Conservation (phyloP, 2,888 invertebrate species). For the Nipponacmea schrenckii region DNA sequence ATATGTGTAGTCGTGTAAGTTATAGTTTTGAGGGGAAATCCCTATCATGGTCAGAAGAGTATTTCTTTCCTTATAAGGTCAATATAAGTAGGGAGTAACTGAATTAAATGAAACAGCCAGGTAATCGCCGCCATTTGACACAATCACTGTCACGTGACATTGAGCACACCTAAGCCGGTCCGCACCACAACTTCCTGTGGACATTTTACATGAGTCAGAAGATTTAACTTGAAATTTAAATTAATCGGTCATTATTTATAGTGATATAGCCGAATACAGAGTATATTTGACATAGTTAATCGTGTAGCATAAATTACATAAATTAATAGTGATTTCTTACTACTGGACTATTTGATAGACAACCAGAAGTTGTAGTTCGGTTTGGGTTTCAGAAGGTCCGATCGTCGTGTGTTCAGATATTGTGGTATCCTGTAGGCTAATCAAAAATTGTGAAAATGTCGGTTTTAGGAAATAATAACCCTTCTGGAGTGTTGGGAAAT, state of each 20-base stretch:
- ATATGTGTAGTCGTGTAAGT: too few relatives aligned
- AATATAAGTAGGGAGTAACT: conserved; percentile 19
- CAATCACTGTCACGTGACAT: conserved; percentile 25
- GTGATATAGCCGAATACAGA: not conserved
- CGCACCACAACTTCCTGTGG: conserved; percentile 20
- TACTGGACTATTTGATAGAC: too few relatives aligned
- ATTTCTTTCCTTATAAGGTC: conserved; percentile 15
- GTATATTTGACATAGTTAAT: too few relatives aligned
- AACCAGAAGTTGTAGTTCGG: conserved; percentile 15
- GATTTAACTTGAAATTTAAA: conserved; percentile 5
- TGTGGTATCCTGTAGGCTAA: not conserved
- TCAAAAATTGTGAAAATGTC: not conserved
- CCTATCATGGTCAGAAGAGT: too few relatives aligned
- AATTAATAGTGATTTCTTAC: too few relatives aligned
- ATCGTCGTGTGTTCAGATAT: conserved; percentile 81
- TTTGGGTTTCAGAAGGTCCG: conserved; percentile 73
- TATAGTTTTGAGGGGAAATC: too few relatives aligned
- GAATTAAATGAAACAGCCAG: conserved; percentile 28
- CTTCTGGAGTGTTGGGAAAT: not conserved
- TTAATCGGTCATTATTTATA: not conserved
- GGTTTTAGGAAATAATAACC: not conserved
- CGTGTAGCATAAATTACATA: too few relatives aligned
- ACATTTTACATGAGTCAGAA: conserved; percentile 24
- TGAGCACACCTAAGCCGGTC: conserved; percentile 21
- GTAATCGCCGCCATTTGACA: conserved; percentile 11